Conservation (phyloP, 2,797 vertebrate genomes). For the Manis pentadactyla region DNA sequence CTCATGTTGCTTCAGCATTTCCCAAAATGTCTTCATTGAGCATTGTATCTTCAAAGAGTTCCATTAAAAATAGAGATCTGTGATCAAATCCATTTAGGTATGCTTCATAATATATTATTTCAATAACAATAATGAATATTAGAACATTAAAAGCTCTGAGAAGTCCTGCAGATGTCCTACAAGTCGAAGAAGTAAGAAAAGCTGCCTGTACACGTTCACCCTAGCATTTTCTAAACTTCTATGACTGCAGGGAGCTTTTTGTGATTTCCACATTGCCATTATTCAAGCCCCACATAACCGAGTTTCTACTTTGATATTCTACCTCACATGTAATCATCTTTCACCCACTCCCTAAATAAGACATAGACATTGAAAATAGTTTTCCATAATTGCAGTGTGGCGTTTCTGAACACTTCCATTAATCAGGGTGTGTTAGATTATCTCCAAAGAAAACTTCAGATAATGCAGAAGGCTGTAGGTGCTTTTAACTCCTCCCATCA, state of each 20-base stretch:
- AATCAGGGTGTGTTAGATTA: not conserved
- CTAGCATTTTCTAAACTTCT: not conserved
- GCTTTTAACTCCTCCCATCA: not conserved
- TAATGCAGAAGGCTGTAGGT: not conserved
- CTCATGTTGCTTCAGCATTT: not conserved
- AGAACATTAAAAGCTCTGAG: not conserved
- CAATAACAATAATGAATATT: not conserved
- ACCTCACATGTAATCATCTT: not conserved
- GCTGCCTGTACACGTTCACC: not conserved
- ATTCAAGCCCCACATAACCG: not conserved
- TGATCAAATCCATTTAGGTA: not conserved
- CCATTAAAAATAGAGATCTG: not conserved
- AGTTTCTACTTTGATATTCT: constrained; percentile 8
- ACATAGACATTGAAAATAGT: not conserved
- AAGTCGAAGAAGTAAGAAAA: not conserved
- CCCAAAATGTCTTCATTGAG: not conserved
- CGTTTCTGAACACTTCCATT: not conserved
- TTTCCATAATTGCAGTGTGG: not conserved
- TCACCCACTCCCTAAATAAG: not conserved
- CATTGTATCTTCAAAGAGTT: not conserved
- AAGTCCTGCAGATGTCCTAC: not conserved
- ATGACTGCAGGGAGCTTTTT: not conserved
- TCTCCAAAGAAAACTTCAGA: not conserved
- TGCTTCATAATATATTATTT: not conserved
- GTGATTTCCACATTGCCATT: not conserved